Evolutionary conservation across 2,888 invertebrate species (phyloP).

Genomic region (Ormyrus nitidulus): DNA sequence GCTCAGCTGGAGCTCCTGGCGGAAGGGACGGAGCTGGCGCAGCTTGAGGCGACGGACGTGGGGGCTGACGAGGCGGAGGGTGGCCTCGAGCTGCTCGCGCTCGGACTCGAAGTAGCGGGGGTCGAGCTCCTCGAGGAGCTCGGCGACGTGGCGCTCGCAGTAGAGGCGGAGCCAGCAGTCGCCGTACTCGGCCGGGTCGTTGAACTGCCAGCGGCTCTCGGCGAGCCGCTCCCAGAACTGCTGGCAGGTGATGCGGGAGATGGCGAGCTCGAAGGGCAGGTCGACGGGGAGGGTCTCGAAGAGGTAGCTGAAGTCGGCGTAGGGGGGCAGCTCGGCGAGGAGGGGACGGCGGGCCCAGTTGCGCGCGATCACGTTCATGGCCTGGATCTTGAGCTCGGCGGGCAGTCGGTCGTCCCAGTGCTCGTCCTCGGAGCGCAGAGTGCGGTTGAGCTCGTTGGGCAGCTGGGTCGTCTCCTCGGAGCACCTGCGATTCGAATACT

Average conservation of each 20-base stretch:
- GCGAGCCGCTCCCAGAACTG: constrained; percentile 81
- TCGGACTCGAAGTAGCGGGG: constrained; percentile 63
- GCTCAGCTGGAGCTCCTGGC: constrained; percentile 60
- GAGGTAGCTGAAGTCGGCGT: constrained; percentile 78
- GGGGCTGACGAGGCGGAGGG: constrained; percentile 61
- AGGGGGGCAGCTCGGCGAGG: constrained; percentile 77
- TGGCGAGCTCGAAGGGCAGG: constrained; percentile 77
- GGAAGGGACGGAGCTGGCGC: constrained; percentile 65
- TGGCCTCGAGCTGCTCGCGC: constrained; percentile 61
- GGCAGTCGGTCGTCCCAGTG: constrained; percentile 67
- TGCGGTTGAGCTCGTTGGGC: constrained; percentile 61
- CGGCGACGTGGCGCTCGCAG: constrained; percentile 71
- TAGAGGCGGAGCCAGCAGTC: constrained; percentile 71
- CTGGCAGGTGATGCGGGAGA: constrained; percentile 76
- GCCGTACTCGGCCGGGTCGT: constrained; percentile 40
- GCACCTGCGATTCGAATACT: constrained; percentile 60
- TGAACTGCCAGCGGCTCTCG: constrained; percentile 59
- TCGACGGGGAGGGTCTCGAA: constrained; percentile 80
- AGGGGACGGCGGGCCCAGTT: constrained; percentile 76
- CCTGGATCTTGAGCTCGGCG: constrained; percentile 61
- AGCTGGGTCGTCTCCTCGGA: constrained; percentile 64
- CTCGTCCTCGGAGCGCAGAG: constrained; percentile 65
- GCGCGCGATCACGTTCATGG: constrained; percentile 63
- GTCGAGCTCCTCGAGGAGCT: constrained; percentile 68
- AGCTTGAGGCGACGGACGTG: constrained; percentile 64